phyloP scores from a whole-genome alignment of 2,113 vertebrate species.

The Syngnathus scovelli region DNA sequence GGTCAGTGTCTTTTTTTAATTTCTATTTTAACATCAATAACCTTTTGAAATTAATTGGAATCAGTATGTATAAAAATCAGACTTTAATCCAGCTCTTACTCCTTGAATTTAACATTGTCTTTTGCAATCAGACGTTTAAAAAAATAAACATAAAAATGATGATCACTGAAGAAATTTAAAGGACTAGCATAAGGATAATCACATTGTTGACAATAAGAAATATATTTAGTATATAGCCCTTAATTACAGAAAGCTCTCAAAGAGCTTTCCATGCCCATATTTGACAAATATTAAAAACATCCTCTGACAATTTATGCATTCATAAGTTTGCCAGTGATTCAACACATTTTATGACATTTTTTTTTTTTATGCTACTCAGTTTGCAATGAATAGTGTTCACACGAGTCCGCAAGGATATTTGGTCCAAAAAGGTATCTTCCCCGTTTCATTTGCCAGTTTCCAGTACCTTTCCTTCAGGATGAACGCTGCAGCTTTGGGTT shows the following conservation, averaged over 20 bases:
- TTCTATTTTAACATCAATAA: background rate
- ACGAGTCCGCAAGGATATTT: constrained; percentile 62
- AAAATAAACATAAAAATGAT: background rate
- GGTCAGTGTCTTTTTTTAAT: background rate
- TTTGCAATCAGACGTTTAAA: background rate
- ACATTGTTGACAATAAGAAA: no score
- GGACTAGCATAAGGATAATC: no score
- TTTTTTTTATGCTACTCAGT: background rate
- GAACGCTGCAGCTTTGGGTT: constrained; percentile 87
- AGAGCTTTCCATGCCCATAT: no score
- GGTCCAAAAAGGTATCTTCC: constrained; percentile 58
- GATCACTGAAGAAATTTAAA: background rate
- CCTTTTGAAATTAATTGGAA: background rate
- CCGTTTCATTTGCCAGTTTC: constrained; percentile 85
- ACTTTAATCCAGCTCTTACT: background rate
- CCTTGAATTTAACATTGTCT: background rate
- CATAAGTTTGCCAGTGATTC: background rate
- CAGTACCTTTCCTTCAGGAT: constrained; percentile 88
- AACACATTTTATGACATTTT: background rate
- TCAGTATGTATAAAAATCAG: background rate
- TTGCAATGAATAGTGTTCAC: background rate
- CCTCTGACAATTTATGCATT: no score
- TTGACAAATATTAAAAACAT: no score
- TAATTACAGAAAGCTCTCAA: no score
- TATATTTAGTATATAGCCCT: no score